These are phyloP conservation scores for Lagorchestes hirsutus DNA, from an alignment of 2,797 vertebrate genomes.

Conservation along the genomic window DNA sequence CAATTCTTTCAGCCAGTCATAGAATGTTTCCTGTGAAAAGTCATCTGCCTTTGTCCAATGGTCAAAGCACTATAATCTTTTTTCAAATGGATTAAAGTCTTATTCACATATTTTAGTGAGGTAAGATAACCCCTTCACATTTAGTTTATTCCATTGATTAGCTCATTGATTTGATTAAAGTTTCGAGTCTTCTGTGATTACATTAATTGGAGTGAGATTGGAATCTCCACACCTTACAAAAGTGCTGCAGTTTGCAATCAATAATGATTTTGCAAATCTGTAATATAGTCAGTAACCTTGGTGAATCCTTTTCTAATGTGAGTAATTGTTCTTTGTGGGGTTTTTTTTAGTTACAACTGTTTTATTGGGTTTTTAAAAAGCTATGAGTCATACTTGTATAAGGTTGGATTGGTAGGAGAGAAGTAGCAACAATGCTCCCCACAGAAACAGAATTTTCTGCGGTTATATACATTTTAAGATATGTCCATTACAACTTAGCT, in stretches of 20 bases:
- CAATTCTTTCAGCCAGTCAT: not conserved
- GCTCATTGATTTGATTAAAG: not conserved
- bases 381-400: not conserved
- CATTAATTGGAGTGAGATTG: not conserved
- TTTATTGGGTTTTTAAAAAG: not conserved
- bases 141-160: not conserved
- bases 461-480: not conserved
- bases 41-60: not conserved
- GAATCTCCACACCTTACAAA: not conserved
- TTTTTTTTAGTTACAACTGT: not conserved
- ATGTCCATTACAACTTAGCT: not conserved
- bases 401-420: not conserved
- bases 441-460: not conserved
- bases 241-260: not conserved
- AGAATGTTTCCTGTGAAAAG: not conserved
- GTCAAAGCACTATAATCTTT: not conserved
- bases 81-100: not conserved
- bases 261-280: not conserved
- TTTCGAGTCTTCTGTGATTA: not conserved
- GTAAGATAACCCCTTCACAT: not conserved
- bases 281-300: not conserved
- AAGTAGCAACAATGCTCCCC: not conserved
- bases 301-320: not conserved
- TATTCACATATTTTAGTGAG: not conserved
- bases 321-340: not conserved